phyloP scores from a whole-genome alignment of 2,113 vertebrate species.

The Terrapene triunguis region DNA sequence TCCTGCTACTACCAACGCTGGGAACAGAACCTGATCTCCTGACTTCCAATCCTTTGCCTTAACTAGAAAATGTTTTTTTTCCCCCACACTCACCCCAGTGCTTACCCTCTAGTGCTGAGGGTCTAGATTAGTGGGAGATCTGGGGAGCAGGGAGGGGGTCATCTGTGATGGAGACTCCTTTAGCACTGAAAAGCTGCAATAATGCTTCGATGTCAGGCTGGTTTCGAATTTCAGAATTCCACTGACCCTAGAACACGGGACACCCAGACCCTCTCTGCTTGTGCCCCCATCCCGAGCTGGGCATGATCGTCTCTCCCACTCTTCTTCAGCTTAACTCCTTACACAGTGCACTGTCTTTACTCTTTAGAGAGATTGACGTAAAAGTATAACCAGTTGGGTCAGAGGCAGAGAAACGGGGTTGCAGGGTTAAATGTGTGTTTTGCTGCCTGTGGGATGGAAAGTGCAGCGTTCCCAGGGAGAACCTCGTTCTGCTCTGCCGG shows the following conservation, averaged over 20 bases:
- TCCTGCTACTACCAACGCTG: background rate
- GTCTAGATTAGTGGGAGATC: rapidly evolving
- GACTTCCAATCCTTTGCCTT: background rate
- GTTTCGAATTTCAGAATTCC: background rate
- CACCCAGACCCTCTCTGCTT: background rate
- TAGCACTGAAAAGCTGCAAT: background rate
- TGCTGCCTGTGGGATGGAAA: background rate
- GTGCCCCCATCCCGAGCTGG: background rate
- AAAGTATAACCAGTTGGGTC: background rate
- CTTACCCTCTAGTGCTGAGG: background rate
- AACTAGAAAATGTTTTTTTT: background rate
- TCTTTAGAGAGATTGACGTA: background rate
- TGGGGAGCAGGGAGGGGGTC: background rate
- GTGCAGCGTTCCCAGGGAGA: background rate
- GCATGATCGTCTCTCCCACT: background rate
- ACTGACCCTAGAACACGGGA: background rate
- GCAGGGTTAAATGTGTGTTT: background rate
- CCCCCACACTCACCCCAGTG: background rate
- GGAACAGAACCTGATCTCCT: background rate
- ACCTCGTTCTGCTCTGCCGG: background rate
- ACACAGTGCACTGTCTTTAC: background rate
- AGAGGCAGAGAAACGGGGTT: background rate
- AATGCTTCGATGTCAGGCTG: background rate
- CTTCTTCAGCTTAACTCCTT: background rate
- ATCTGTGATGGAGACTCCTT: background rate